Evolutionary conservation across 2,797 vertebrate genomes (phyloP).

Genomic region (Danionella dracula): DNA sequence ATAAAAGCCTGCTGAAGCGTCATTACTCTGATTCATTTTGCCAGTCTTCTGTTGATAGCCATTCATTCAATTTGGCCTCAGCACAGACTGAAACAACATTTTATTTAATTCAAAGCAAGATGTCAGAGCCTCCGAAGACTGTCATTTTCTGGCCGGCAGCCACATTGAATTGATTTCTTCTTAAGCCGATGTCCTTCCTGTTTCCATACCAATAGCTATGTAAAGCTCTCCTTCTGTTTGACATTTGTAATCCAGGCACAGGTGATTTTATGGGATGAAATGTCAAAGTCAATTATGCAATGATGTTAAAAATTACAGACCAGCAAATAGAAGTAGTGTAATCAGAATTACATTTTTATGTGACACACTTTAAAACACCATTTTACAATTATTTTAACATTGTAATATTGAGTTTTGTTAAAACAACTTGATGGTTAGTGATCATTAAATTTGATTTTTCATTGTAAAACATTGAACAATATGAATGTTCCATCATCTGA

Average conservation of each 20-base stretch:
- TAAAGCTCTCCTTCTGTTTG: not conserved
- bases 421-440: no score
- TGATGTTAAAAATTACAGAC: no score
- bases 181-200: not conserved
- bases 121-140: not conserved
- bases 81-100: constrained; percentile 4
- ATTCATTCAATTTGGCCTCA: constrained; percentile 9
- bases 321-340: no score
- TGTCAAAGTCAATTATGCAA: no score
- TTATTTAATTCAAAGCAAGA: constrained; percentile 7
- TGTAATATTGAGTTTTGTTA: no score
- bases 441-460: no score
- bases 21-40: not conserved
- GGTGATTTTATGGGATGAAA: not conserved
- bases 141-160: not conserved
- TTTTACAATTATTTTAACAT: no score
- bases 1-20: not conserved
- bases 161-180: not conserved
- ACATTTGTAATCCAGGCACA: not conserved
- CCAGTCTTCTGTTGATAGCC: not conserved
- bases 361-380: no score
- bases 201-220: not conserved
- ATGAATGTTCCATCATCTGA: no score
- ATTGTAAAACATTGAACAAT: no score
- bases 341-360: no score